These are phyloP conservation scores for Sphaerolaimus hirsutus DNA, from an alignment of 2,888 invertebrate genomes.

Conservation along the genomic window DNA sequence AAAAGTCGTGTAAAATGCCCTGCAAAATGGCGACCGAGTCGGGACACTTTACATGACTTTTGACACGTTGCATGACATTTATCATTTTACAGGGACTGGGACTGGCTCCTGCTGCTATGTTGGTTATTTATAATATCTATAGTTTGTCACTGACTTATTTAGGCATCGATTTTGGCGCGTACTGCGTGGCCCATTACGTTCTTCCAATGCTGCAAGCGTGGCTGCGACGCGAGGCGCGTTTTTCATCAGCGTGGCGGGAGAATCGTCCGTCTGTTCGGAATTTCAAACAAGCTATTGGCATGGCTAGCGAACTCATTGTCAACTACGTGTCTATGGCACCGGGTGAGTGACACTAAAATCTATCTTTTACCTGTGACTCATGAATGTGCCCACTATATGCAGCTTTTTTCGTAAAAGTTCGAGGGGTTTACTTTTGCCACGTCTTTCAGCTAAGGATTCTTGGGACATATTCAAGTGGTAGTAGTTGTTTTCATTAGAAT, in stretches of 20 bases:
- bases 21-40: too few relatives aligned
- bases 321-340: constrained; percentile 53
- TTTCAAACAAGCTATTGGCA: constrained; percentile 77
- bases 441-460: too few relatives aligned
- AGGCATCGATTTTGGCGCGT: constrained; percentile 65
- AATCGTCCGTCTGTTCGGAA: constrained; percentile 43
- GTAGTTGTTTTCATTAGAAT: too few relatives aligned
- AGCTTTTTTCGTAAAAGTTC: too few relatives aligned
- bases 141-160: constrained; percentile 7
- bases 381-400: constrained; percentile 1
- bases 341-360: constrained; percentile 32
- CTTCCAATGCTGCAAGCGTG: constrained; percentile 77
- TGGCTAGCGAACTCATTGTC: constrained; percentile 68
- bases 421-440: too few relatives aligned
- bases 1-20: too few relatives aligned
- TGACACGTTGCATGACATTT: too few relatives aligned
- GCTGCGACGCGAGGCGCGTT: constrained; percentile 41
- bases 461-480: too few relatives aligned
- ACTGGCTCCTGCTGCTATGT: too few relatives aligned
- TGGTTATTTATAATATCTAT: too few relatives aligned
- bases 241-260: constrained; percentile 8
- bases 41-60: too few relatives aligned
- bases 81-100: too few relatives aligned
- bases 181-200: constrained; percentile 68
- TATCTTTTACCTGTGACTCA: not conserved